phyloP scores from a whole-genome alignment of 2,797 vertebrate genomes.

The Pelobates cultripes region DNA sequence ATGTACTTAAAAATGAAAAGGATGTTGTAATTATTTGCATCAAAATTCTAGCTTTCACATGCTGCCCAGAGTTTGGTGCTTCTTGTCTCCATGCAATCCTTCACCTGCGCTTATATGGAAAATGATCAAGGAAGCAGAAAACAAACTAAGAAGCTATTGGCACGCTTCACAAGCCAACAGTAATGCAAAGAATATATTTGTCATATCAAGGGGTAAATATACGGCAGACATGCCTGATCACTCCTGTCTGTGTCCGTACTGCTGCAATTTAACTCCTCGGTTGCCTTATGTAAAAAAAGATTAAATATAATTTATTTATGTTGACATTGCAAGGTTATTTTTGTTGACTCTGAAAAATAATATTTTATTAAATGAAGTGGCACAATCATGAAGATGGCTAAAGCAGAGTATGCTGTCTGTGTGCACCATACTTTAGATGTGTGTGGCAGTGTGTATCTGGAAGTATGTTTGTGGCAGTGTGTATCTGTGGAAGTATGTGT shows the following conservation, averaged over 20 bases:
- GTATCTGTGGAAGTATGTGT: no score
- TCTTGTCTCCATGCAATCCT: constrained; percentile 11
- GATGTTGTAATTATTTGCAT: background rate
- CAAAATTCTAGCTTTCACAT: background rate
- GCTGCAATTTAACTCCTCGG: constrained; percentile 8
- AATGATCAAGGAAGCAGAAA: constrained; percentile 34
- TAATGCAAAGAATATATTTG: constrained; percentile 36
- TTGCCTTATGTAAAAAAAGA: background rate
- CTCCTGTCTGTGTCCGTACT: background rate
- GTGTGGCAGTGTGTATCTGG: no score
- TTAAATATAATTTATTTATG: background rate
- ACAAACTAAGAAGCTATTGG: constrained; percentile 30
- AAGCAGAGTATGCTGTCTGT: no score
- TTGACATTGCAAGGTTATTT: no score
- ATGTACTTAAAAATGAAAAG: background rate
- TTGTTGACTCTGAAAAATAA: no score
- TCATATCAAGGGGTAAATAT: constrained; percentile 25
- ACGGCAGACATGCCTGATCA: constrained; percentile 10
- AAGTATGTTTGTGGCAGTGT: no score
- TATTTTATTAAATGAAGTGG: no score
- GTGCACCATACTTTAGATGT: no score
- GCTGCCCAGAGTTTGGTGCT: background rate
- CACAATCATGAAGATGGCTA: no score
- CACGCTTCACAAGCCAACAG: constrained; percentile 35
- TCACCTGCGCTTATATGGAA: constrained; percentile 27